phyloP scores from a whole-genome alignment of 2,888 invertebrate genomes.

The Protonemura montana region DNA sequence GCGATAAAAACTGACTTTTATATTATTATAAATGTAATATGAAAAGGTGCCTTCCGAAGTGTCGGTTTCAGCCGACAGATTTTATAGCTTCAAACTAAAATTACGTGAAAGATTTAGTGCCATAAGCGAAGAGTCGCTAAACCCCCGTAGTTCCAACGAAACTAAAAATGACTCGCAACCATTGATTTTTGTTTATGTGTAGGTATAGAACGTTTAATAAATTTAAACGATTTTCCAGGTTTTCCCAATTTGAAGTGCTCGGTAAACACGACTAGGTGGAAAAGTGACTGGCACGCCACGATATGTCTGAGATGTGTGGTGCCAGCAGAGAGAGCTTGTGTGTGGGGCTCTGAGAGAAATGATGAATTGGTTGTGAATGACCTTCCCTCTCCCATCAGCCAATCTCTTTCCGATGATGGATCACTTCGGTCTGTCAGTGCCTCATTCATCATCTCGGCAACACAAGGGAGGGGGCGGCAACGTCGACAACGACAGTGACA shows the following conservation, averaged over 20 bases:
- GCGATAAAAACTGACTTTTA: conserved; percentile 1
- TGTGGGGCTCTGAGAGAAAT: conserved; percentile 50
- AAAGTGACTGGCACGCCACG: conserved; percentile 27
- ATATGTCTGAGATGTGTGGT: conserved; percentile 41
- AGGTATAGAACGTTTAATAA: background rate
- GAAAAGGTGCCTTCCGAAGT: background rate
- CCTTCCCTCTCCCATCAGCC: conserved; percentile 59
- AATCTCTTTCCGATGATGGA: conserved; percentile 61
- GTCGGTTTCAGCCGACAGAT: background rate
- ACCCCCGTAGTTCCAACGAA: background rate
- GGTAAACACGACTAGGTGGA: conserved; percentile 20
- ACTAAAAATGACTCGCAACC: background rate
- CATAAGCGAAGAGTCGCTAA: background rate
- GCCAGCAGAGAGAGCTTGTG: conserved; percentile 47
- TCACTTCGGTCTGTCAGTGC: conserved; percentile 59
- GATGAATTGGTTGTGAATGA: conserved; percentile 58
- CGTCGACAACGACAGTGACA: conserved; percentile 18
- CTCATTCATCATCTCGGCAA: conserved; percentile 59
- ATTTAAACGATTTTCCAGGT: background rate
- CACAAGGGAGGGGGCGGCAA: conserved; percentile 17
- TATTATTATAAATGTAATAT: background rate
- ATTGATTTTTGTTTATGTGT: background rate
- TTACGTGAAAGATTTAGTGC: background rate
- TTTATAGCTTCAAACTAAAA: background rate
- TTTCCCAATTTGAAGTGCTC: background rate